Conservation (phyloP, 2,888 invertebrate genomes). For the Apeira syringaria region DNA sequence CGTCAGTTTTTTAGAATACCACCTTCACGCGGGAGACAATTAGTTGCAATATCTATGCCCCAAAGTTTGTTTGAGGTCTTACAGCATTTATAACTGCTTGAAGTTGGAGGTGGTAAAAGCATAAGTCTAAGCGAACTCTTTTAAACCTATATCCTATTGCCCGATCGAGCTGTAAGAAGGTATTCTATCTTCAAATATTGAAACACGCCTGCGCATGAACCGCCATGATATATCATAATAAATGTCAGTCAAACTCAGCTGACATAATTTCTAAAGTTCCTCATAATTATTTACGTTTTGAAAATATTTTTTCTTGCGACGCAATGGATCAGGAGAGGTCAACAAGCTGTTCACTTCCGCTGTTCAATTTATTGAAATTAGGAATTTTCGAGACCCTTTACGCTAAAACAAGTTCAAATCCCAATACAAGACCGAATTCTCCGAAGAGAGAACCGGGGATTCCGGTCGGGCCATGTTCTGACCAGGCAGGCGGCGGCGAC, state of each 20-base stretch:
- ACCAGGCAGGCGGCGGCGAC: constrained; percentile 26
- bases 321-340: constrained; percentile 25
- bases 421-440: constrained; percentile 40
- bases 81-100: too few relatives aligned
- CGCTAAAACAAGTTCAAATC: constrained; percentile 51
- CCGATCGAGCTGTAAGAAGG: too few relatives aligned
- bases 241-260: not conserved
- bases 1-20: too few relatives aligned
- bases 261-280: constrained; percentile 7
- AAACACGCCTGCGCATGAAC: too few relatives aligned
- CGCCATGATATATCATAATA: too few relatives aligned
- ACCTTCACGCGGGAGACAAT: too few relatives aligned
- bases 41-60: too few relatives aligned
- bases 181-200: too few relatives aligned
- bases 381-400: constrained; percentile 59
- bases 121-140: too few relatives aligned
- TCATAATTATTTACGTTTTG: constrained; percentile 1
- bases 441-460: constrained; percentile 35
- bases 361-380: constrained; percentile 56
- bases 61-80: too few relatives aligned
- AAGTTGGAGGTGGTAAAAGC: too few relatives aligned
- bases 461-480: constrained; percentile 14
- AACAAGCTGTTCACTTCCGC: constrained; percentile 36
- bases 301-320: not conserved
- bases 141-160: too few relatives aligned